A percentile compares a stretch with the other conserved stretches of the same genome.
These are phyloP conservation scores for Drosophila austrosaltans DNA, from an alignment of 2,888 invertebrate species.

Conservation along the genomic window DNA sequence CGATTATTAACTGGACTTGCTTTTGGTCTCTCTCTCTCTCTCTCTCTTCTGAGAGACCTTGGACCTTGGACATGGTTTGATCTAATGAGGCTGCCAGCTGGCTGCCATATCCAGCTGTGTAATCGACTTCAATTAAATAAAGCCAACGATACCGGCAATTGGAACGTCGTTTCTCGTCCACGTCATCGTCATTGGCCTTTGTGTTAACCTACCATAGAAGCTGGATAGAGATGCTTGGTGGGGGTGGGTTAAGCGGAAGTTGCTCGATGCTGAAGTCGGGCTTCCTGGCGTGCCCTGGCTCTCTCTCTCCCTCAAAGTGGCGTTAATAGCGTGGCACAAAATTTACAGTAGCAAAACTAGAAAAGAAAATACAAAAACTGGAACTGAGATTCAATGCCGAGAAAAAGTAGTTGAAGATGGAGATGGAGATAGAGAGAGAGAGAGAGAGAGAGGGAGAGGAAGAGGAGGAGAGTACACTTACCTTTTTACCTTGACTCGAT, in stretches of 20 bases:
- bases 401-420: neutral
- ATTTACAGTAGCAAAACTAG: slow-evolving; percentile 62
- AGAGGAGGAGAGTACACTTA: slow-evolving; percentile 27
- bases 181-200: slow-evolving; percentile 46
- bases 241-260: neutral
- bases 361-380: slow-evolving; percentile 59
- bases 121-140: slow-evolving; percentile 82
- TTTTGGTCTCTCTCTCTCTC: neutral
- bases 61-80: slow-evolving; percentile 48
- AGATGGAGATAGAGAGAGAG: too few species aligned
- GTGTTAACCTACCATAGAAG: slow-evolving; percentile 44
- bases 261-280: slow-evolving; percentile 45
- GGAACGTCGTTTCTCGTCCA: slow-evolving; percentile 43
- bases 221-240: slow-evolving; percentile 41
- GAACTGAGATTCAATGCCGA: slow-evolving; percentile 13
- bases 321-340: slow-evolving; percentile 78
- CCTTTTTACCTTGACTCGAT: slow-evolving; percentile 64
- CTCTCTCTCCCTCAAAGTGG: slow-evolving; percentile 74
- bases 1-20: slow-evolving; percentile 60
- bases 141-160: slow-evolving; percentile 74
- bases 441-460: neutral
- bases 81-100: slow-evolving; percentile 71
- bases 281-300: slow-evolving; percentile 60
- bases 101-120: slow-evolving; percentile 71
- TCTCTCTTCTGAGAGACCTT: neutral